These are phyloP conservation scores for Ammodytes marinus DNA, from an alignment of 2,113 vertebrate species.

Conservation along the genomic window DNA sequence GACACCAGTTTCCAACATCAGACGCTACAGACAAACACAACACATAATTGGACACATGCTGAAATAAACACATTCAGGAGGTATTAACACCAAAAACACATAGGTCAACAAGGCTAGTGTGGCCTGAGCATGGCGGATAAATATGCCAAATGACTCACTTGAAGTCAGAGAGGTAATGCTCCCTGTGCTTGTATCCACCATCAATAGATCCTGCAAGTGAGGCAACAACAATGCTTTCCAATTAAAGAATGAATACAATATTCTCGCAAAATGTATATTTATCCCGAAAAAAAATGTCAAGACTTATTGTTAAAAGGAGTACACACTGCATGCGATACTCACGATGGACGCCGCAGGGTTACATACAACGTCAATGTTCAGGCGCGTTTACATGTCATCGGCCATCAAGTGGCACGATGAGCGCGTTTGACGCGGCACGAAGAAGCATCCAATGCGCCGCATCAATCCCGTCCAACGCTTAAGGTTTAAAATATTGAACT, in stretches of 20 bases:
- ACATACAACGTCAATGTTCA: no score
- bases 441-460: no score
- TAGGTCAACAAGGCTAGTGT: background rate
- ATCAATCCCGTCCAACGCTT: no score
- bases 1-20: slow-evolving; percentile 80
- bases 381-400: no score
- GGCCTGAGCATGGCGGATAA: background rate
- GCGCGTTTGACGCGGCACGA: no score
- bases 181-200: slow-evolving; percentile 83
- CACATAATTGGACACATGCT: background rate
- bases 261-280: background rate
- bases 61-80: background rate
- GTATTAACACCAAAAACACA: background rate
- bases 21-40: slow-evolving; percentile 70
- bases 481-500: no score
- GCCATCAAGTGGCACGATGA: no score
- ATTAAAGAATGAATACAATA: background rate
- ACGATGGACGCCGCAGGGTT: no score
- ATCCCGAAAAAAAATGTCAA: background rate
- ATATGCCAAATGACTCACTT: slow-evolving; percentile 73
- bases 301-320: background rate
- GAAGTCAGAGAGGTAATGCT: slow-evolving; percentile 82
- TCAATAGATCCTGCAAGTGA: slow-evolving; percentile 81
- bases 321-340: no score
- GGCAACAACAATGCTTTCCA: background rate